Percentiles rank a stretch among this genome's conserved stretches.
Evolutionary conservation across 2,113 vertebrate genomes (phyloP).

Genomic region (Spizaetus ornatus): DNA sequence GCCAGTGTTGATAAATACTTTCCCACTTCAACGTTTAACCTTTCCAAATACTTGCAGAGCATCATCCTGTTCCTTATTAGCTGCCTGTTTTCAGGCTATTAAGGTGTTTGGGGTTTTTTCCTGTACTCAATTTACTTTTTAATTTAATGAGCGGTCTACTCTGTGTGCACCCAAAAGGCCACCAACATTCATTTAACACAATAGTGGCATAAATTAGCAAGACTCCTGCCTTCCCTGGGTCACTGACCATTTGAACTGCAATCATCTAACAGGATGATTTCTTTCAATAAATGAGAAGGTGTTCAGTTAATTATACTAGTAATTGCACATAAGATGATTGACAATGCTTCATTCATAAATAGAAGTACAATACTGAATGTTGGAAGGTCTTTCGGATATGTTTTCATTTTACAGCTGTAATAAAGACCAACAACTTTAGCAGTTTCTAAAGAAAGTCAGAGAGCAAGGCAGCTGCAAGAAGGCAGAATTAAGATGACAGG

Average conservation of each 20-base stretch:
- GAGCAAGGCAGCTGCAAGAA: not conserved
- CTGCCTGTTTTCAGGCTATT: not conserved
- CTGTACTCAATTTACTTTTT: not conserved
- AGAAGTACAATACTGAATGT: conserved; percentile 76
- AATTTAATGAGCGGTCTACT: not conserved
- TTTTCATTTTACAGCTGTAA: conserved; percentile 71
- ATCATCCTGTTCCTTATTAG: not conserved
- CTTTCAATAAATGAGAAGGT: conserved; percentile 70
- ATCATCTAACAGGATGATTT: conserved; percentile 83
- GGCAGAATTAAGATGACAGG: not conserved
- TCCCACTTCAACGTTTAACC: not conserved
- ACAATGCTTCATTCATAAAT: conserved; percentile 80
- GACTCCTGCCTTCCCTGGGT: not conserved
- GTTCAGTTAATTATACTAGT: conserved; percentile 76
- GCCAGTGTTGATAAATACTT: not conserved
- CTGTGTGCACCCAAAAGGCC: not conserved
- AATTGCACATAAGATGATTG: conserved; percentile 75
- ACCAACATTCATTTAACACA: not conserved
- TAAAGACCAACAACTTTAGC: not conserved
- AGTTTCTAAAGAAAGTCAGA: not conserved
- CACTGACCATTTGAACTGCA: conserved; percentile 74
- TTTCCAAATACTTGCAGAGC: not conserved
- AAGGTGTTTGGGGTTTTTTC: not conserved
- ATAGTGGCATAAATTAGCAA: not conserved
- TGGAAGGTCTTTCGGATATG: conserved; percentile 72